phyloP scores from a whole-genome alignment of 53 echinoderm and acorn worm genomes.

The Patiria pectinifera region DNA sequence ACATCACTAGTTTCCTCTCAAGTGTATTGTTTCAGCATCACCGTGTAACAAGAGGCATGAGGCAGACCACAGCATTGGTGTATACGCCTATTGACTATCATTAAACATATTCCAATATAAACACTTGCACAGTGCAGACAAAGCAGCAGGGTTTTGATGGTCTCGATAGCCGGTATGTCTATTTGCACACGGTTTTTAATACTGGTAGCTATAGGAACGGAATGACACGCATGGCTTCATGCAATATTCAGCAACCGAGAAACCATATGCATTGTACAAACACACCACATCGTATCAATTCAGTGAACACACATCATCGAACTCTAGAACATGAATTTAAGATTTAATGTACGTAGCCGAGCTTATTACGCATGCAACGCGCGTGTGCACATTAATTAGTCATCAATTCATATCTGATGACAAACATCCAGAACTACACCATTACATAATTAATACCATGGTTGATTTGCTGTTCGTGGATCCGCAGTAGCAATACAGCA shows the following conservation, averaged over 20 bases:
- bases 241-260: slow-evolving; percentile 1
- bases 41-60: background rate
- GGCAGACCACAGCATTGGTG: background rate
- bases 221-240: slow-evolving; percentile 5
- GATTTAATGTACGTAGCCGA: background rate
- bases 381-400: background rate
- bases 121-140: background rate
- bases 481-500: background rate
- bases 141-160: background rate
- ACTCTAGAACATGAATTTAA: background rate
- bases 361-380: background rate
- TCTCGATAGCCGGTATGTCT: background rate
- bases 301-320: background rate
- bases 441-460: background rate
- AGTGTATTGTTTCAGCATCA: background rate
- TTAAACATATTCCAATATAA: background rate
- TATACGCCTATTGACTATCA: background rate
- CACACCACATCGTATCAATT: background rate
- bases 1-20: background rate
- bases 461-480: background rate
- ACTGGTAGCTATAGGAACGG: slow-evolving; percentile 35
- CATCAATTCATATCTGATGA: no score
- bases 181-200: background rate
- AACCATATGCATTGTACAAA: slow-evolving; percentile 4
- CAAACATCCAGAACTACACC: no score